Evolutionary conservation across 2,797 vertebrate genomes (phyloP).

Genomic region (Vespertilio murinus): DNA sequence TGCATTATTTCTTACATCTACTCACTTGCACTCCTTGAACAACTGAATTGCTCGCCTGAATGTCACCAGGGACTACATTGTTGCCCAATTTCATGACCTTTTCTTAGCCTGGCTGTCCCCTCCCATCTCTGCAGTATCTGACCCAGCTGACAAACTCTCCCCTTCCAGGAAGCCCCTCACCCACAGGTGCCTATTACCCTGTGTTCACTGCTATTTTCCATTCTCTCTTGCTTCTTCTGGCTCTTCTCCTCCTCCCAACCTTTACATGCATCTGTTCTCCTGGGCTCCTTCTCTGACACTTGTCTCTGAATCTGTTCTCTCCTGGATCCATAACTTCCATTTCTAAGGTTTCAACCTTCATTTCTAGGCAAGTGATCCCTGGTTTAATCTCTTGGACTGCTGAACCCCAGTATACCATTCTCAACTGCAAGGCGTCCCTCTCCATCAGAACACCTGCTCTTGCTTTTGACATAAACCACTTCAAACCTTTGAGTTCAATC

Average conservation of each 20-base stretch:
- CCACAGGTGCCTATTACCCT: too few relatives aligned
- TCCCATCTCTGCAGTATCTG: neutral
- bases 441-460: neutral
- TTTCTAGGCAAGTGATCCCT: neutral
- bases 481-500: neutral
- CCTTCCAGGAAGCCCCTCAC: neutral
- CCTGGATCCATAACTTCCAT: rapidly evolving
- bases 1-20: neutral
- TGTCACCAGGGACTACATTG: neutral
- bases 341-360: neutral
- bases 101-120: neutral
- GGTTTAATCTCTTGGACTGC: neutral
- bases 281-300: neutral
- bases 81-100: neutral
- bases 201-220: too few relatives aligned
- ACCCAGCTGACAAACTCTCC: neutral
- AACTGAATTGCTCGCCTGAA: neutral
- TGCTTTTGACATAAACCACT: neutral
- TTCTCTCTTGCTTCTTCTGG: neutral
- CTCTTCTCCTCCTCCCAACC: too few relatives aligned
- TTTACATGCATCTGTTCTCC: neutral
- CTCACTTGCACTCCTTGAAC: neutral
- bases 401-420: neutral
- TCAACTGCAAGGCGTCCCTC: neutral
- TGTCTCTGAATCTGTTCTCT: rapidly evolving